Evolutionary conservation across 1,140 invertebrate genomes (phyloP), one percentile per base, ranked within the genome.

Genomic region (Diuraphis noxia): DNA sequence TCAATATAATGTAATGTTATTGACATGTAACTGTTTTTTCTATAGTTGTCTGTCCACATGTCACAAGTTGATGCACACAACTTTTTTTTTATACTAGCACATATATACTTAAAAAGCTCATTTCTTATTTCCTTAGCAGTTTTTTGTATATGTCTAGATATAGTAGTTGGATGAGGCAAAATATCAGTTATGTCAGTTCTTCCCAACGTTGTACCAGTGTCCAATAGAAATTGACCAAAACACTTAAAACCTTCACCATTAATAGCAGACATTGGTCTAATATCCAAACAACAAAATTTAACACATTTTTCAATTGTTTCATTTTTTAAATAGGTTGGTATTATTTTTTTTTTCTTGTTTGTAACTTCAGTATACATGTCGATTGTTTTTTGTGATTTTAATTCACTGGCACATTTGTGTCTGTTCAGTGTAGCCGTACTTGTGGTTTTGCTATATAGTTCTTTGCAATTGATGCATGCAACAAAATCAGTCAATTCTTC

Each of bases 231-330:
- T 36, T 79, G 72, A 79, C 72, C 1, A 17, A 79, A 79, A 34
- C 34, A 36, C 34, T 21, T 34, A 5, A 79, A 79, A 36, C 72
- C 72, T 34, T 36, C 34, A 34, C 34, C 72, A 34, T 79, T 34
- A 79, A 79, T 36, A 36, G 72, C 72, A 34, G 72, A 79, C 34
- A 79, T 72, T 79, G 72, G 72, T 79, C 72, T 79, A 79, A 79
- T 79, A 79, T 79, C 72, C 8, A 79, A 79, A 79, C n/a, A 79
- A 79, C 72, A 79, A 79, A 34, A 79, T 72, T 72, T 13, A n/a
- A 72, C 63, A n/a, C 25, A 72, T 13, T 72, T 72, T 72, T 72
- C 30, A n/a, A 77, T 77, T 77, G 34, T 77, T 34, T 36, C 72
- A 77, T 77, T 34, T 77, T 77, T 79, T 79, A 79, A 34, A 79